Evolutionary conservation across 2,797 vertebrate genomes (phyloP).

Genomic region (Tenualosa thibaudeaui): DNA sequence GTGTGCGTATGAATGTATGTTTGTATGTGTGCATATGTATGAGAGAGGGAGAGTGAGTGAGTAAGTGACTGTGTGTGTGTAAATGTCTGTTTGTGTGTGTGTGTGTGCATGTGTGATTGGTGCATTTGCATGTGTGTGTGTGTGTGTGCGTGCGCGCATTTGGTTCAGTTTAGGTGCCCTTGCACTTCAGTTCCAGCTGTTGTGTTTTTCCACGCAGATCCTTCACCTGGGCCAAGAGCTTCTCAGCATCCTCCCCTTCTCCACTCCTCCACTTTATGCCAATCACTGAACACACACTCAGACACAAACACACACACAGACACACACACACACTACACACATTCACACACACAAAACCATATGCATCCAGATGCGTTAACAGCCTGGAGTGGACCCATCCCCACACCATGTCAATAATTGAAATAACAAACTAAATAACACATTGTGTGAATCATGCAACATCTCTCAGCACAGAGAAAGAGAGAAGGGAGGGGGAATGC

Average conservation of each 20-base stretch:
- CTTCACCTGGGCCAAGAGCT: slow-evolving; percentile 33
- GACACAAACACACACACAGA: not conserved
- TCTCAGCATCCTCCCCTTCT: slow-evolving; percentile 34
- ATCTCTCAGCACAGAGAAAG: slow-evolving; percentile 30
- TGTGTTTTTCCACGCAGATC: slow-evolving; percentile 37
- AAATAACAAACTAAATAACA: slow-evolving; percentile 45
- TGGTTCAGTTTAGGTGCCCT: not conserved
- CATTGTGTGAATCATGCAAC: slow-evolving; percentile 29
- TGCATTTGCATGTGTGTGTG: not conserved
- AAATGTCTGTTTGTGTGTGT: not conserved
- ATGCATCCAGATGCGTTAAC: slow-evolving; percentile 44
- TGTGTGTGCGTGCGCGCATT: not conserved
- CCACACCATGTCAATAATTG: slow-evolving; percentile 45
- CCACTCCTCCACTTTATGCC: slow-evolving; percentile 52
- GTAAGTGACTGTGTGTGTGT: too few relatives aligned
- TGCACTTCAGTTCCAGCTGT: slow-evolving; percentile 20
- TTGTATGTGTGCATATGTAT: not conserved
- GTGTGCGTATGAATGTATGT: not conserved
- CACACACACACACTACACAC: not conserved
- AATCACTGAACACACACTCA: slow-evolving; percentile 43
- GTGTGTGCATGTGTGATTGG: not conserved
- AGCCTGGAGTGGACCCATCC: slow-evolving; percentile 37
- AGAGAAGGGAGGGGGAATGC: not conserved
- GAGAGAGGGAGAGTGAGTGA: not conserved
- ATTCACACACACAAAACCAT: slow-evolving; percentile 24